Evolutionary conservation across 1,140 invertebrate genomes (phyloP), one percentile per base, ranked within the genome.

Genomic region (Tetraneura akinire): DNA sequence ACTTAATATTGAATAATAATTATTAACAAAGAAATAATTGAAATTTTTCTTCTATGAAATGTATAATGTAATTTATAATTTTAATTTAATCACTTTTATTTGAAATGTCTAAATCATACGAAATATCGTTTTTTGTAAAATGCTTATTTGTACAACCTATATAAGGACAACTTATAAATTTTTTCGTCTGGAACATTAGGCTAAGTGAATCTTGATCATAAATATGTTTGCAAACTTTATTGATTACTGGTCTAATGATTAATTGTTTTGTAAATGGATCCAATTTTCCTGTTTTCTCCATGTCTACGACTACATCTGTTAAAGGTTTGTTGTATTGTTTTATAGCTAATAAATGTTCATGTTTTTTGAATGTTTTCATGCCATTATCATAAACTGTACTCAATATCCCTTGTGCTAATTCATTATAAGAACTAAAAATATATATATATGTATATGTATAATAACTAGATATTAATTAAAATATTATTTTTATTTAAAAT

Each of bases 261-360:
- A 37, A 14, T 78, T 78, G 32, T 47, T 1, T 45, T 3, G 74
- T 47, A 47, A 18, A 78, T 18, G 74, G 74, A 62, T 78, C 74
- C 29, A 78, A 47, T 45, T 18, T 57, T 29, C 16, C 55, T n/a
- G 18, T 26, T 47, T 10, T 13, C 1, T 47, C 21, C 0, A n/a
- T 23, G n/a, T 78, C 55, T 11, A 10, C 4, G 16, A 18, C 0
- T 42, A 78, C 16, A 18, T 4, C 37, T 1, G 16, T 23, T 26
- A 0, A 26, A 26, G 55, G 21, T 60, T 60, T 62, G 18, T 78
- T 62, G 10, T 18, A 78, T 11, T 78, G n/a, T 60, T 78, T 29
- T 26, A 62, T 62, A 29, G 74, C 55, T 26, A 78, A 29, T 57
- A 78, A 60, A 60, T 78, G 74, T 62, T 62, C 74, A 62, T 78